phyloP scores from a whole-genome alignment of 2,888 invertebrate species.

The Hydropsyche betteni region DNA sequence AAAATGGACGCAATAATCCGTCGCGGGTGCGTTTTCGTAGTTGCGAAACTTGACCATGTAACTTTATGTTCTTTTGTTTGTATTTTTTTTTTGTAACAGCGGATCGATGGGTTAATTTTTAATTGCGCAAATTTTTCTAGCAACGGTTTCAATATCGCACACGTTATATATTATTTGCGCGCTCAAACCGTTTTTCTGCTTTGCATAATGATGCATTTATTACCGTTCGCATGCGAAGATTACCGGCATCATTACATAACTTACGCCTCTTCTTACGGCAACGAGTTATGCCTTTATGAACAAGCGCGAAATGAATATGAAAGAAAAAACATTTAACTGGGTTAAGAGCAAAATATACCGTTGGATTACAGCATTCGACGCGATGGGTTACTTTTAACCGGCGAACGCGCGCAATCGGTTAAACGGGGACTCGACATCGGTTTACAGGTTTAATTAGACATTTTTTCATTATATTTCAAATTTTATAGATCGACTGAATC shows the following conservation, averaged over 20 bases:
- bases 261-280: conserved; percentile 39
- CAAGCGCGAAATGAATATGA: neutral
- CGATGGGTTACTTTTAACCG: conserved; percentile 34
- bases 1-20: too few relatives aligned
- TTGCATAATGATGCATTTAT: conserved; percentile 33
- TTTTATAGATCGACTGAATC: too few relatives aligned
- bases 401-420: conserved; percentile 19
- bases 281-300: conserved; percentile 38
- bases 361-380: conserved; percentile 42
- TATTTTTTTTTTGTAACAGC: too few relatives aligned
- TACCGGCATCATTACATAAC: conserved; percentile 39
- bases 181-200: conserved; percentile 13
- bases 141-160: conserved; percentile 9
- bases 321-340: conserved; percentile 40
- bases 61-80: too few relatives aligned
- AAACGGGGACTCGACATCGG: neutral
- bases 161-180: neutral
- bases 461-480: too few relatives aligned
- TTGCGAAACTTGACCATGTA: too few relatives aligned
- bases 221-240: conserved; percentile 29
- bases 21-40: too few relatives aligned
- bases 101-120: too few relatives aligned
- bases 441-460: too few relatives aligned
- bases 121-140: neutral
- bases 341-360: conserved; percentile 50